A percentile compares a stretch with the other conserved stretches of the same genome.
Conservation (phyloP, 1,140 invertebrate species). For the Neodiprion virginianus region DNA sequence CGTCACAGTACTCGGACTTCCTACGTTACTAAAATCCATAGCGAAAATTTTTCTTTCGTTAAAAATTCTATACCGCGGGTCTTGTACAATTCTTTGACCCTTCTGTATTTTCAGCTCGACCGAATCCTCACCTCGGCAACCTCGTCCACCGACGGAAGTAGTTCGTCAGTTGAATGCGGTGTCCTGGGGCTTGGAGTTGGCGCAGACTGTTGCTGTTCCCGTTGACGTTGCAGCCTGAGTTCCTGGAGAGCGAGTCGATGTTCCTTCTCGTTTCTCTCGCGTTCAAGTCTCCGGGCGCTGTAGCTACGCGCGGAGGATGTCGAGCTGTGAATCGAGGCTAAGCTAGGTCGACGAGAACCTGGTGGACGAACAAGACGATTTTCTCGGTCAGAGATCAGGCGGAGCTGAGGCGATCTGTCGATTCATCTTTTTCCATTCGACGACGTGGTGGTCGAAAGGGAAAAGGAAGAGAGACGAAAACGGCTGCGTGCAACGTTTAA, state of each 20-base stretch:
- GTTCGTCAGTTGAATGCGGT: slow-evolving; percentile 78
- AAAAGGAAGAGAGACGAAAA: no score
- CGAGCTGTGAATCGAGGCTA: slow-evolving; percentile 81
- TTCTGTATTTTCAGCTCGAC: no score
- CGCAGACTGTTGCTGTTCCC: slow-evolving; percentile 56
- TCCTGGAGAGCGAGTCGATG: slow-evolving; percentile 74
- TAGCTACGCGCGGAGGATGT: slow-evolving; percentile 80
- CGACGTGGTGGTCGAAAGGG: no score
- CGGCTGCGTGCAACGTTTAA: no score
- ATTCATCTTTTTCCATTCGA: no score
- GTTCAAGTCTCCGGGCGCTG: slow-evolving; percentile 76
- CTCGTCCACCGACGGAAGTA: slow-evolving; percentile 77
- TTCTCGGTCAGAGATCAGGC: slow-evolving; percentile 10
- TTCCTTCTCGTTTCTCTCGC: slow-evolving; percentile 79
- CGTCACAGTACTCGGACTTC: no score
- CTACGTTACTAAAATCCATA: no score
- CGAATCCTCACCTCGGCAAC: slow-evolving; percentile 65
- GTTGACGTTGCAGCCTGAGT: slow-evolving; percentile 68
- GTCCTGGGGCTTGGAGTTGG: slow-evolving; percentile 77
- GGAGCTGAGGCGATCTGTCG: slow-evolving; percentile 2
- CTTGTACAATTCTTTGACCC: no score
- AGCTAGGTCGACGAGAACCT: slow-evolving; percentile 84
- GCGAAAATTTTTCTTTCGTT: no score
- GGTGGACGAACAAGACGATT: slow-evolving; percentile 31
- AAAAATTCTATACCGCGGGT: no score